A percentile compares a stretch with the other conserved stretches of the same genome.
phyloP scores from a whole-genome alignment of 2,797 vertebrate species.

The Sphaeramia orbicularis region DNA sequence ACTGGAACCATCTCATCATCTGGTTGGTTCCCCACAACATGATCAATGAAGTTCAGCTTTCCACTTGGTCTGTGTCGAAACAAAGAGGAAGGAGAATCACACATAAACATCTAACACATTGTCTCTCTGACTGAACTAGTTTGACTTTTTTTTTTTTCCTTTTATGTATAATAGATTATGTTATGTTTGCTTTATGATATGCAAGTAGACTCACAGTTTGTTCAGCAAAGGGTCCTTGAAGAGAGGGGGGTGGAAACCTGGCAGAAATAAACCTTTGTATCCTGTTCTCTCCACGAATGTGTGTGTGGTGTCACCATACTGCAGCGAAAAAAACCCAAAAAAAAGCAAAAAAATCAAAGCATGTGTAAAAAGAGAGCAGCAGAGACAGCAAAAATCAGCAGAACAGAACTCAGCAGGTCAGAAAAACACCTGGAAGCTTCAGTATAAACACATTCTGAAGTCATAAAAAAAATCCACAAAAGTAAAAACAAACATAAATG shows the following conservation, averaged over 20 bases:
- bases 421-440: too few relatives aligned
- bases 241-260: constrained; percentile 85
- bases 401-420: too few relatives aligned
- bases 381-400: too few relatives aligned
- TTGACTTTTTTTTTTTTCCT: too few relatives aligned
- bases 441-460: too few relatives aligned
- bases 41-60: constrained; percentile 91
- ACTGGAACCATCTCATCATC: constrained; percentile 92
- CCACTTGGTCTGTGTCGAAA: constrained; percentile 81
- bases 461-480: too few relatives aligned
- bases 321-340: constrained; percentile 20
- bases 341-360: not conserved
- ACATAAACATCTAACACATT: not conserved
- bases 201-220: constrained; percentile 88
- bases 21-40: constrained; percentile 95
- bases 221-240: constrained; percentile 87
- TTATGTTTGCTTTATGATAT: not conserved
- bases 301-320: constrained; percentile 98
- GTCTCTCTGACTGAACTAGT: not conserved
- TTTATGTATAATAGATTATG: too few relatives aligned
- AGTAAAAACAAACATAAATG: too few relatives aligned
- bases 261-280: constrained; percentile 93
- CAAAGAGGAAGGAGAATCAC: constrained; percentile 7
- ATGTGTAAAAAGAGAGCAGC: not conserved
- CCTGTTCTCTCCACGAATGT: constrained; percentile 92